Percentiles rank a stretch among this genome's conserved stretches.
Conservation (phyloP, 23 tunicate species). For the Trididemnum miniatum region DNA sequence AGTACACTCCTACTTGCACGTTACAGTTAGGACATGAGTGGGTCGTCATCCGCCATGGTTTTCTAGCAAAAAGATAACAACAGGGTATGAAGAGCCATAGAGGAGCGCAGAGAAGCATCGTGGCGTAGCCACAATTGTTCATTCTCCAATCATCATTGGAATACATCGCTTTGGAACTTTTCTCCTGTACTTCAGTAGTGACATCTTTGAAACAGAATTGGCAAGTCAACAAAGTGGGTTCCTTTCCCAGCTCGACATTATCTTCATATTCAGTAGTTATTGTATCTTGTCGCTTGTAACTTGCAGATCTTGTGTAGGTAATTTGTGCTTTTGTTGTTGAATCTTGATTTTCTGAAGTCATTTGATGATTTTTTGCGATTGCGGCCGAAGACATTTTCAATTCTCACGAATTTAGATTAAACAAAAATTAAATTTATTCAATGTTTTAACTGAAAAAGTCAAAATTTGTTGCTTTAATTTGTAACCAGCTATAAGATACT, state of each 20-base stretch:
- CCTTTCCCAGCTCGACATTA: background rate
- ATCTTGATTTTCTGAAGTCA: too few species aligned
- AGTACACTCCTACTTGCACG: conserved; percentile 3
- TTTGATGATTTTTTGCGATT: too few species aligned
- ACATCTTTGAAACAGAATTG: conserved; percentile 15
- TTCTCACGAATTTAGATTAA: too few species aligned
- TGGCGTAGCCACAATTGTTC: conserved; percentile 30
- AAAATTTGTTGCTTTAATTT: too few species aligned
- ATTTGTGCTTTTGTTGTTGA: background rate
- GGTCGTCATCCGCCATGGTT: conserved; percentile 24
- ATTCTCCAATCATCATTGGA: conserved; percentile 16
- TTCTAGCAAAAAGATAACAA: background rate
- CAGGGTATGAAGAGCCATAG: conserved; percentile 22
- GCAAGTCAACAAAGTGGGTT: background rate
- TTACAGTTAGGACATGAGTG: conserved; percentile 18
- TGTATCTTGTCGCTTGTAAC: background rate
- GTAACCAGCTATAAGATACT: too few species aligned
- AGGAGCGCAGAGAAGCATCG: conserved; percentile 10
- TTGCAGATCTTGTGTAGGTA: conserved; percentile 12
- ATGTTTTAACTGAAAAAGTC: too few species aligned
- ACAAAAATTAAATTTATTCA: too few species aligned
- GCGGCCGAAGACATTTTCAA: too few species aligned
- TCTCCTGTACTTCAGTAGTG: background rate
- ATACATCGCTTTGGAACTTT: conserved; percentile 11
- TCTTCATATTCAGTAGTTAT: conserved; percentile 13